Base-by-base conservation (phyloP, 2,888 invertebrate species). In the Trichacis sp. region DNA sequence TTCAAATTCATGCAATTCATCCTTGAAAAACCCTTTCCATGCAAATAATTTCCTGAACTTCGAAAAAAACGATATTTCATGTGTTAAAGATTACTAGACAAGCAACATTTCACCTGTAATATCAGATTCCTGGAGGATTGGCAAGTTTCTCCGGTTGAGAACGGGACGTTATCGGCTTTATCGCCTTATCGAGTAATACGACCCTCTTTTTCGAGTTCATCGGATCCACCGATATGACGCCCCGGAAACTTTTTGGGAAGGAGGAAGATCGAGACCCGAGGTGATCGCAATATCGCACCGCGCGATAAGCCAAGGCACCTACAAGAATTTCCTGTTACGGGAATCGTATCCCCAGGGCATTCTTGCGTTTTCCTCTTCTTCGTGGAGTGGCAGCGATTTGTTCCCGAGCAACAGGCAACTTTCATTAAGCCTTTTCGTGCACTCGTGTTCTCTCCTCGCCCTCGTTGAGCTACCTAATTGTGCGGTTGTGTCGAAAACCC, bases 331-430 rank as follows among this genome's bases (percentile, higher is more conserved):
- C 38, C 57, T 2, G 45, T 57, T 57, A 57, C 29, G 30, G 59
- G 48, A 8, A 42, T 59, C 48, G 40, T 43, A 40, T 43, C 42
- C 36, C 49, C 46, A 9, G 53, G 49, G 56, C 49, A 43, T 53
- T 12, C 38, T 54, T 42, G 33, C 48, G 51, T n/a, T 66, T 64
- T 64, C 52, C 60, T 62, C 57, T 40, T 64, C 62, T 20, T 49
- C n/a, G 20, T 43, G 54, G 47, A 58, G 48, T 56, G 62, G 43
- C 42, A 40, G 48, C 55, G 55, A 62, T 66, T 66, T 59, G 55
- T 52, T 69, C 71, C n/a, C 58, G 71, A 75, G 77, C 77, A 77
- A 77, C 77, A 77, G 77, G 77, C 77, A 77, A 77, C 77, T 77
- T 75, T 77, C 75, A 75, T 77, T 74, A 77, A 77, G 75, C 77